Conservation (phyloP, 2,113 vertebrate genomes). For the Hypocryptadius cinnamomeus region DNA sequence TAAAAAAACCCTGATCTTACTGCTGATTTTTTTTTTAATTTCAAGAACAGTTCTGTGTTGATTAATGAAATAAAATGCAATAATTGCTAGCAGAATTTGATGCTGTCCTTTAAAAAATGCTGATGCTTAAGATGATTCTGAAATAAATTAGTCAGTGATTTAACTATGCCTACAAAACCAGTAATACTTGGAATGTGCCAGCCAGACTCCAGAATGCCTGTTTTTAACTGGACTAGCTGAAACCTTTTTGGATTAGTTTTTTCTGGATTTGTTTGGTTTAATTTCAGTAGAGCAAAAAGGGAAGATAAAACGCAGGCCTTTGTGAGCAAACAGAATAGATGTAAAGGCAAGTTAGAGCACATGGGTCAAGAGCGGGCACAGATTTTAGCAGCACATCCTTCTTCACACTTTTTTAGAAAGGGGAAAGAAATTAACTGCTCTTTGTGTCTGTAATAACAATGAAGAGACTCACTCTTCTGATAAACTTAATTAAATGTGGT, state of each 20-base stretch:
- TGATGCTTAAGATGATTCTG: background rate
- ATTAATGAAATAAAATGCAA: background rate
- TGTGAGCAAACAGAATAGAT: background rate
- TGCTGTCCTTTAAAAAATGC: background rate
- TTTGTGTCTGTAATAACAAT: background rate
- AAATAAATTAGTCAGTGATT: background rate
- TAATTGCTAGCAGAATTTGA: background rate
- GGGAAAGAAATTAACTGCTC: background rate
- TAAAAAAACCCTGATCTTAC: background rate
- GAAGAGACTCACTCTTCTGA: background rate
- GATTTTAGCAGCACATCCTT: background rate
- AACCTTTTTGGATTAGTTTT: background rate
- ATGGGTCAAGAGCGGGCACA: background rate
- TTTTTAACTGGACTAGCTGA: background rate
- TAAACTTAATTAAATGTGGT: background rate
- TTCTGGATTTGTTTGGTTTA: background rate
- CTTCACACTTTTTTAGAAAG: background rate
- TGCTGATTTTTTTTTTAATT: background rate
- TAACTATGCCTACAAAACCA: background rate
- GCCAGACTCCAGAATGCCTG: background rate
- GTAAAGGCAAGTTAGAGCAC: background rate
- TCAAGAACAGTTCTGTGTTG: background rate
- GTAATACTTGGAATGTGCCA: background rate
- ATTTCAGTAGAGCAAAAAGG: background rate
- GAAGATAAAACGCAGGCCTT: background rate